A percentile compares a stretch with the other conserved stretches of the same genome.
phyloP scores from a whole-genome alignment of 2,113 vertebrate species.

The Apodemus sylvaticus region DNA sequence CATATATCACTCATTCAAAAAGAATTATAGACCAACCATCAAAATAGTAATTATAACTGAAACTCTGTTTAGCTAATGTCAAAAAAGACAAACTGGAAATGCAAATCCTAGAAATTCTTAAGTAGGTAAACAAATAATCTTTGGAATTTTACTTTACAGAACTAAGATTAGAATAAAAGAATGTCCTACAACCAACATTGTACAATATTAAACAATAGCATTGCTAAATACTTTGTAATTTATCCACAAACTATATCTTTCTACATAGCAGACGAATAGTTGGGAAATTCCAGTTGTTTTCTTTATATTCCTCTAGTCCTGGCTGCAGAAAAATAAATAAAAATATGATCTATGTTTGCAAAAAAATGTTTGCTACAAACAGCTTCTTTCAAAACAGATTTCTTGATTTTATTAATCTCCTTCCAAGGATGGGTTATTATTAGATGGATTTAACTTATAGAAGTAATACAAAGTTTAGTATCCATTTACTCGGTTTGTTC shows the following conservation, averaged over 20 bases:
- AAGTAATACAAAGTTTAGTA: neutral
- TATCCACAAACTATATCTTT: neutral
- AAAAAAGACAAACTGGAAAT: neutral
- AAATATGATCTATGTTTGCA: neutral
- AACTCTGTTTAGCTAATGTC: constrained; percentile 1
- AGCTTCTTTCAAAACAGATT: neutral
- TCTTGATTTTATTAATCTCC: neutral
- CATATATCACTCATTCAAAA: neutral
- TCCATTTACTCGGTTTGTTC: neutral
- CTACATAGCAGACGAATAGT: neutral
- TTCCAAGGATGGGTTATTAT: too few relatives aligned
- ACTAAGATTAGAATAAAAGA: neutral
- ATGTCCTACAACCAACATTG: neutral
- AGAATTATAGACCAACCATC: neutral
- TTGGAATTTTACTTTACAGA: neutral
- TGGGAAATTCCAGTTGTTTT: neutral
- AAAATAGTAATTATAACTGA: neutral
- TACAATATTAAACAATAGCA: neutral
- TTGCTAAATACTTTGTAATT: neutral
- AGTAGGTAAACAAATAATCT: neutral
- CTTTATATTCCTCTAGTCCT: neutral
- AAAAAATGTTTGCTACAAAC: neutral
- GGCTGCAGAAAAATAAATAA: neutral
- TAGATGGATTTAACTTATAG: neutral
- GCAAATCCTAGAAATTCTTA: neutral